Conservation (phyloP, 2,888 invertebrate genomes). For the Hylaea fasciaria region DNA sequence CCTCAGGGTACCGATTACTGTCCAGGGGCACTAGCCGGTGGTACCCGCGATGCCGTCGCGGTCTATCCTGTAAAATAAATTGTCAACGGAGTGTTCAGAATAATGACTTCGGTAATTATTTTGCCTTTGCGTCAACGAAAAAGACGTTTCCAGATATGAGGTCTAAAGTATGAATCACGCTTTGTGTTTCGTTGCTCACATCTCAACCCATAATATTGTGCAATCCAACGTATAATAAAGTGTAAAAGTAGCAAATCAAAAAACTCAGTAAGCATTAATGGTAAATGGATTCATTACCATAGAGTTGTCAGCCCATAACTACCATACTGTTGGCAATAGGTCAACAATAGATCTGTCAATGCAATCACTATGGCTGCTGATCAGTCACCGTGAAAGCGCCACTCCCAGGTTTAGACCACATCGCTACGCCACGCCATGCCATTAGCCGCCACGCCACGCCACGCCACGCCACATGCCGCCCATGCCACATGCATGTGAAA, state of each 20-base stretch:
- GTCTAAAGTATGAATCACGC: too few relatives aligned
- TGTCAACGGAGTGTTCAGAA: not conserved
- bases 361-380: slow-evolving; percentile 20
- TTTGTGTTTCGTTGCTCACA: too few relatives aligned
- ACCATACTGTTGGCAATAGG: slow-evolving; percentile 13
- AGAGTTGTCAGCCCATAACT: slow-evolving; percentile 4
- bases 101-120: too few relatives aligned
- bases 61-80: not conserved
- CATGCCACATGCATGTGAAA: slow-evolving; percentile 23
- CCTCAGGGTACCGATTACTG: too few relatives aligned
- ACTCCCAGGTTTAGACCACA: not conserved
- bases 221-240: too few relatives aligned
- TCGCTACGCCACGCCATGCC: not conserved
- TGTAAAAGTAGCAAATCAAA: not conserved
- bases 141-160: too few relatives aligned
- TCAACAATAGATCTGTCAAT: slow-evolving; percentile 19
- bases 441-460: not conserved
- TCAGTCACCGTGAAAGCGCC: slow-evolving; percentile 20
- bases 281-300: slow-evolving; percentile 19
- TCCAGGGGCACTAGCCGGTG: too few relatives aligned
- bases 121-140: too few relatives aligned
- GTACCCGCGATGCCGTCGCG: not conserved
- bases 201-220: too few relatives aligned
- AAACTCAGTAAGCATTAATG: not conserved
- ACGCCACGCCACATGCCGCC: not conserved